Base-by-base conservation (phyloP, 1,140 invertebrate species). In the Pogonus chalceus region DNA sequence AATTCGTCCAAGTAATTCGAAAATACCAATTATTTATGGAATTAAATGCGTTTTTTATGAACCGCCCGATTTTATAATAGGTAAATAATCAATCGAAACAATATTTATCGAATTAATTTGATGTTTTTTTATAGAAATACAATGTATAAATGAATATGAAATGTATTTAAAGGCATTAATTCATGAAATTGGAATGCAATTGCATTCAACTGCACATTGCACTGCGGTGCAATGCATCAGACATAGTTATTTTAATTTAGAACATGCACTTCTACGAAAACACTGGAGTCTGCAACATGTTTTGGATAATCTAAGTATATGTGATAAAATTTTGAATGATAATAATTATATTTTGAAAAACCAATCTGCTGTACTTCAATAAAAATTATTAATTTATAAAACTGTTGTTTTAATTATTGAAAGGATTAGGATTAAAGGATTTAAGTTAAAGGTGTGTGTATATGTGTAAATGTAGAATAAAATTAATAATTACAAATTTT, bases 1-100 rank as follows among this genome's bases (percentile, higher is more conserved):
- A 0, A 76, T 96, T 3, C 70, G 91, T 54, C 91, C 93, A 1
- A 69, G 71, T 0, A 68, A 83, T 56, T 74, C 71, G 10, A 81
- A 83, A 58, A 67, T 82, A 26, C 87, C 92, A 1, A 69, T 96
- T 10, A 65, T 97, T 23, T 97, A 96, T 73, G 81, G 83, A 18
- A 79, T 96, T n/a, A 89, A 87, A 72, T 86, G 90, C 69, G 77
- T 88, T 20, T 67, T 88, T 52, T 96, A 92, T 69, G 69, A 83
- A 2, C 76, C 80, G 35, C 93, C 93, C 2, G 71, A 89, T 60
- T 96, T 97, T 66, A 86, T 83, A n/a, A 66, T 97, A 64, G 88
- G 87, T 89, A 76, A 75, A 59, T 59, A 55, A 53, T 53, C 47
- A 57, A 18, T 14, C n/a, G 3, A 49, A 56, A 49, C 9, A 31